These are phyloP conservation scores for Aplysia californica DNA, from an alignment of 1,140 invertebrate species.

Conservation along the genomic window DNA sequence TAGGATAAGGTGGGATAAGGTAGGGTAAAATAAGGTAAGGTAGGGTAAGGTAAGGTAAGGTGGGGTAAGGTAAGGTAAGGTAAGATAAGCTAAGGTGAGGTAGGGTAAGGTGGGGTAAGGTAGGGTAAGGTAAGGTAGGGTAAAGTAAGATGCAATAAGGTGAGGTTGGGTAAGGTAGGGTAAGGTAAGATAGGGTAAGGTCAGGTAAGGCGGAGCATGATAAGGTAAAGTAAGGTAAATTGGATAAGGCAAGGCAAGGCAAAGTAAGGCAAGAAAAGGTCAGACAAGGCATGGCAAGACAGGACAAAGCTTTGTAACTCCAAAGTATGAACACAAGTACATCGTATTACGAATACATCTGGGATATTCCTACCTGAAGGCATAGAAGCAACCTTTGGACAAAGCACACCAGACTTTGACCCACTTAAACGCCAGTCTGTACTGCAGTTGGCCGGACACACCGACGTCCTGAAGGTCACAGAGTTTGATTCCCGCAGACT, in stretches of 20 bases:
- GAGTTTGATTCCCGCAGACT: conserved; percentile 32
- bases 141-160: background rate
- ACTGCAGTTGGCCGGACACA: conserved; percentile 42
- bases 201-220: background rate
- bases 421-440: conserved; percentile 43
- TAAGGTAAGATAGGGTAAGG: background rate
- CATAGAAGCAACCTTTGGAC: conserved; percentile 50
- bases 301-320: no score
- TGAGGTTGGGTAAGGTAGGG: background rate
- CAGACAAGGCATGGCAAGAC: no score
- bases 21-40: background rate
- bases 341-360: no score
- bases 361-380: conserved; percentile 43
- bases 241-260: background rate
- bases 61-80: background rate
- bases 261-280: no score
- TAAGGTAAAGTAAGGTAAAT: background rate
- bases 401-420: conserved; percentile 51
- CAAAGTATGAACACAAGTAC: no score
- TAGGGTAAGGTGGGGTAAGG: background rate
- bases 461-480: conserved; percentile 39
- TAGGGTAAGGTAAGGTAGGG: background rate
- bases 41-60: background rate
- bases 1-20: background rate
- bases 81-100: background rate